Conservation (phyloP, 2,113 vertebrate genomes). For the Chloroceryle aenea region DNA sequence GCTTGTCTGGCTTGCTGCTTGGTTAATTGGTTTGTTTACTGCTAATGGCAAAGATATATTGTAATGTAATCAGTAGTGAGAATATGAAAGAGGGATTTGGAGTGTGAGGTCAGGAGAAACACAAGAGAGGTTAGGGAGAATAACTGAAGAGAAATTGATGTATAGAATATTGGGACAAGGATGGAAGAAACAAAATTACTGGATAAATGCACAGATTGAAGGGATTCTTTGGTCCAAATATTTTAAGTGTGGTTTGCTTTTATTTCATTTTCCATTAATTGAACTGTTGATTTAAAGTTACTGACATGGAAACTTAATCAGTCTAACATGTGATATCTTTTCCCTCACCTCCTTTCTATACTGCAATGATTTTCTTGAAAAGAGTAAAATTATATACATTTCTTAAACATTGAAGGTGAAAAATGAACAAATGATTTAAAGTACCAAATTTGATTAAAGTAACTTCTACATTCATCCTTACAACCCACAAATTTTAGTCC, state of each 20-base stretch:
- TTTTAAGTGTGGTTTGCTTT: background rate
- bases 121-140: background rate
- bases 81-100: background rate
- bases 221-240: background rate
- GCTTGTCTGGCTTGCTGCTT: background rate
- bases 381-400: background rate
- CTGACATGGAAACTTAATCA: slow-evolving; percentile 14
- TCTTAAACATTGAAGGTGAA: background rate
- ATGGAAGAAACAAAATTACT: background rate
- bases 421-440: background rate
- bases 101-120: background rate
- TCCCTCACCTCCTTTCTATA: background rate
- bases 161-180: background rate
- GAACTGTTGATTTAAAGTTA: slow-evolving; percentile 34
- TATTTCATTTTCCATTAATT: background rate
- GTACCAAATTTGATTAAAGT: background rate
- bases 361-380: background rate
- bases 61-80: background rate
- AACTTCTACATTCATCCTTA: background rate
- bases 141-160: background rate
- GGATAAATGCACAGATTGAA: background rate
- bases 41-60: background rate
- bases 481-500: background rate
- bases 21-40: background rate
- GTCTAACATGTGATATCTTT: background rate